Conservation (phyloP, 2,888 invertebrate species). For the Leptopilina myrica region DNA sequence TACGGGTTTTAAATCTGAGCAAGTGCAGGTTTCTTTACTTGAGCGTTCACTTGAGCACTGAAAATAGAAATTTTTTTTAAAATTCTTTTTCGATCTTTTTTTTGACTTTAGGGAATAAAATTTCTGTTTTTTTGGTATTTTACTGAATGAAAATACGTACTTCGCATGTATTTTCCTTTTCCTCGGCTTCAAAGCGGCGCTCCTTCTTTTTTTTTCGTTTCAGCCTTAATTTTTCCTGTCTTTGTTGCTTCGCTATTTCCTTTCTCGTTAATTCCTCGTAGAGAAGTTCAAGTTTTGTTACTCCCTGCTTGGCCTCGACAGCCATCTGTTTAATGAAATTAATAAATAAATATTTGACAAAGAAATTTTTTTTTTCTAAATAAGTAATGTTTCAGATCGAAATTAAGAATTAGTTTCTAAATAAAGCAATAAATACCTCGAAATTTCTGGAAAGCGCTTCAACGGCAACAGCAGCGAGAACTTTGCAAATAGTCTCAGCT, state of each 20-base stretch:
- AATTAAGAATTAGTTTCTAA: background rate
- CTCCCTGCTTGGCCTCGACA: constrained; percentile 92
- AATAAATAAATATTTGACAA: too few relatives aligned
- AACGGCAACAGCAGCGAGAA: constrained; percentile 91
- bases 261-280: constrained; percentile 93
- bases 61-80: constrained; percentile 14
- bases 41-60: constrained; percentile 53
- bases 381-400: too few relatives aligned
- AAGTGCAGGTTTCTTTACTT: constrained; percentile 57
- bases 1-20: constrained; percentile 64
- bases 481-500: constrained; percentile 96
- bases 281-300: constrained; percentile 91
- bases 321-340: constrained; percentile 79
- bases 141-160: constrained; percentile 65
- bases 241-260: constrained; percentile 89
- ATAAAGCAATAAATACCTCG: constrained; percentile 76
- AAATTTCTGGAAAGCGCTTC: constrained; percentile 93
- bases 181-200: constrained; percentile 78
- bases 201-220: constrained; percentile 87
- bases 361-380: too few relatives aligned
- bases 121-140: too few relatives aligned
- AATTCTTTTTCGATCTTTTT: too few relatives aligned
- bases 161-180: constrained; percentile 76
- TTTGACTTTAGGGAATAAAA: too few relatives aligned
- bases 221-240: constrained; percentile 92